Evolutionary conservation across 2,113 vertebrate genomes (phyloP).

Genomic region (Opisthocomus hoazin): DNA sequence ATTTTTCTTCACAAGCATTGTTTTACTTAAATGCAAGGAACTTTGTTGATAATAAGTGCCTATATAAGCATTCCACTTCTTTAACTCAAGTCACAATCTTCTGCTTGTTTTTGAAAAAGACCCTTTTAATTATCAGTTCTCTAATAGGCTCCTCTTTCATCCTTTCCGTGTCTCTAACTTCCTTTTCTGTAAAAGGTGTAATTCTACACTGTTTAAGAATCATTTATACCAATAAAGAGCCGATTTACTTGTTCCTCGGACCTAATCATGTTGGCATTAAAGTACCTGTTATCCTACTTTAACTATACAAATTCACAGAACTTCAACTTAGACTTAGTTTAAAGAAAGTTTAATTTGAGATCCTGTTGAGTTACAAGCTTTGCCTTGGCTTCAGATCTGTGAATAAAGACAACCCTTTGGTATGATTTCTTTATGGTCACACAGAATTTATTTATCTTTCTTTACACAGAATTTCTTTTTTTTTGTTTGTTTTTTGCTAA

Average conservation of each 20-base stretch:
- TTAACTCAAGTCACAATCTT: conserved; percentile 42
- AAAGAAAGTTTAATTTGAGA: not conserved
- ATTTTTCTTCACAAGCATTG: not conserved
- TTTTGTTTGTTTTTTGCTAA: not conserved
- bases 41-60: conserved; percentile 28
- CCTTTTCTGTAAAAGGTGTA: conserved; percentile 40
- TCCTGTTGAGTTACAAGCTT: not conserved
- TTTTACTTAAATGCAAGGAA: conserved; percentile 4
- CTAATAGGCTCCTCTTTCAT: conserved; percentile 60
- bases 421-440: not conserved
- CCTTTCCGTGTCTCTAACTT: conserved; percentile 41
- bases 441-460: not conserved
- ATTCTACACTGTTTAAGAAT: conserved; percentile 25
- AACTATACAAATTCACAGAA: conserved; percentile 15
- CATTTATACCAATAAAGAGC: conserved; percentile 30
- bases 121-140: conserved; percentile 64
- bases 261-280: not conserved
- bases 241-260: not conserved
- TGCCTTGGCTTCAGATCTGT: not conserved
- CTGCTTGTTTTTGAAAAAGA: conserved; percentile 42
- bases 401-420: not conserved
- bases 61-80: conserved; percentile 34
- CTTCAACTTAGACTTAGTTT: not conserved
- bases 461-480: not conserved
- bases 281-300: not conserved